A percentile compares a stretch with the other conserved stretches of the same genome.
Evolutionary conservation across 2,113 vertebrate genomes (phyloP).

Genomic region (Opisthocomus hoazin): DNA sequence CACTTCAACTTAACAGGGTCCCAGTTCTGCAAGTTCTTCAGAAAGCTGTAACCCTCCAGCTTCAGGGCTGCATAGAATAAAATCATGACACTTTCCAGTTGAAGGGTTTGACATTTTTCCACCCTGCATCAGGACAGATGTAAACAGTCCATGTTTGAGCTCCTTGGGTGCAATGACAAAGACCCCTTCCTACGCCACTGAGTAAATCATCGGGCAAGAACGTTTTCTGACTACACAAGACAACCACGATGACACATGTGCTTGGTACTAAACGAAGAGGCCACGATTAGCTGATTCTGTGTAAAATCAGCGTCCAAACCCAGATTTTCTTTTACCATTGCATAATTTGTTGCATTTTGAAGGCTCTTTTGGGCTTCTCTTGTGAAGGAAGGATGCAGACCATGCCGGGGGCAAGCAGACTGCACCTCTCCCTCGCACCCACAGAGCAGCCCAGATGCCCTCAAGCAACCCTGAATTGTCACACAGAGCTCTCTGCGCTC

Average conservation of each 20-base stretch:
- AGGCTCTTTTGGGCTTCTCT: background rate
- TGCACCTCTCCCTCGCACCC: background rate
- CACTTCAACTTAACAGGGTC: background rate
- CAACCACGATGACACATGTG: background rate
- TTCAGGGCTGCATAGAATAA: background rate
- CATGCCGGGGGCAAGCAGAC: fast-evolving
- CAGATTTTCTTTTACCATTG: background rate
- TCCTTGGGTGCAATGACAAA: background rate
- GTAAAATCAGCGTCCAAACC: background rate
- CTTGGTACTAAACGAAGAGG: background rate
- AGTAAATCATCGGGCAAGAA: background rate
- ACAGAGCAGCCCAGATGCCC: background rate
- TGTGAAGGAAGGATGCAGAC: background rate
- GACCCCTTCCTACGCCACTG: background rate
- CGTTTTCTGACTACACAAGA: background rate
- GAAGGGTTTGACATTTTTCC: background rate
- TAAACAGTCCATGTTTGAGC: background rate
- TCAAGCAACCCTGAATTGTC: background rate
- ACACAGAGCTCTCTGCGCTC: fast-evolving
- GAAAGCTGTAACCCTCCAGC: background rate
- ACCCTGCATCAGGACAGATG: fast-evolving
- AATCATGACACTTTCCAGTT: background rate
- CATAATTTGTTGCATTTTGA: background rate
- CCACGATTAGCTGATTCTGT: background rate
- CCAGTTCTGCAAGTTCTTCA: background rate